phyloP scores from a whole-genome alignment of 1,140 invertebrate species.

The Mamestra configurata region DNA sequence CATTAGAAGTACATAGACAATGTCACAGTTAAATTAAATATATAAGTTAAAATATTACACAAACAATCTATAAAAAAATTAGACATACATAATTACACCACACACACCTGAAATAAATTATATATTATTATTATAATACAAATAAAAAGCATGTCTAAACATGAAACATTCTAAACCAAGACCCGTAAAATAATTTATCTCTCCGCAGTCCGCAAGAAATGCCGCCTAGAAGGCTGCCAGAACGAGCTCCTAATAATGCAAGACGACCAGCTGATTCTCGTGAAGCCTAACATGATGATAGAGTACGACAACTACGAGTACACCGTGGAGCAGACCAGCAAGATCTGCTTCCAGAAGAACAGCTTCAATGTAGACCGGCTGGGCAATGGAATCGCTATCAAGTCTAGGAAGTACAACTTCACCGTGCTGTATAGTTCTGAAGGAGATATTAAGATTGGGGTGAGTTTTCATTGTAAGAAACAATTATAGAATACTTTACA shows the following conservation, averaged over 20 bases:
- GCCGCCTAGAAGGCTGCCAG: constrained; percentile 87
- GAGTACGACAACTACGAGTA: constrained; percentile 90
- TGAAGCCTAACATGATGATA: constrained; percentile 90
- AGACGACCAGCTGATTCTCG: constrained; percentile 88
- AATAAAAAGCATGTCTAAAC: too few relatives aligned
- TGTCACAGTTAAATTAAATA: too few relatives aligned
- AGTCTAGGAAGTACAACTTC: constrained; percentile 91
- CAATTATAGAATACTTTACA: too few relatives aligned
- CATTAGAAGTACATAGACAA: too few relatives aligned
- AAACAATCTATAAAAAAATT: too few relatives aligned
- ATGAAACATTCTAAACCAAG: too few relatives aligned
- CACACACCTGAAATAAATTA: too few relatives aligned
- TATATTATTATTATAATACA: too few relatives aligned
- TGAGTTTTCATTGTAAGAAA: constrained; percentile 71
- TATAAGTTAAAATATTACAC: too few relatives aligned
- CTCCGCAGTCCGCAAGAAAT: constrained; percentile 90
- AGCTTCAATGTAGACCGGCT: constrained; percentile 91
- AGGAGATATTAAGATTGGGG: constrained; percentile 92
- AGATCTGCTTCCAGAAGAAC: constrained; percentile 89
- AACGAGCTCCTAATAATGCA: constrained; percentile 89
- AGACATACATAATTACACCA: too few relatives aligned
- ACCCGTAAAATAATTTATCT: background rate
- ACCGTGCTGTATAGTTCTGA: constrained; percentile 91
- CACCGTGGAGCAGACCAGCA: constrained; percentile 90
- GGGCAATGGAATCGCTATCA: constrained; percentile 91